Evolutionary conservation across 2,888 invertebrate species (phyloP).

Genomic region (Lepidocyrtinus sp.): DNA sequence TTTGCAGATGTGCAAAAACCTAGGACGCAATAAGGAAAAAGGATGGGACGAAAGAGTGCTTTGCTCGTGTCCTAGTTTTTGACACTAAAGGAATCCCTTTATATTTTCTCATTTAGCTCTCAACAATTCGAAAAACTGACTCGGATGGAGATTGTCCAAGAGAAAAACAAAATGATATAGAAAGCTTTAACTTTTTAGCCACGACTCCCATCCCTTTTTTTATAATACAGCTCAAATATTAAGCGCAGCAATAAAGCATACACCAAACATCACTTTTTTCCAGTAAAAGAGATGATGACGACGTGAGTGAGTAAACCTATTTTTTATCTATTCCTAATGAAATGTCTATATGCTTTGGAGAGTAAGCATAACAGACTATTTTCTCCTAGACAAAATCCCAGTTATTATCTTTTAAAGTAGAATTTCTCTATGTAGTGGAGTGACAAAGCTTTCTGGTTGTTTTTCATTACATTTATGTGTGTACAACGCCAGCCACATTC

Average conservation of each 20-base stretch:
- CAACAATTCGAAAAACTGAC: not conserved
- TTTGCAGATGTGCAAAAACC: conserved; percentile 4
- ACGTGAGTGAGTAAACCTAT: conserved; percentile 34
- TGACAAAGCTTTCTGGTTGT: not conserved
- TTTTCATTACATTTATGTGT: not conserved
- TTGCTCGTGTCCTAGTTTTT: conserved; percentile 52
- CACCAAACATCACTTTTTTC: conserved; percentile 16
- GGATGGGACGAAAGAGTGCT: not conserved
- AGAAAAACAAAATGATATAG: not conserved
- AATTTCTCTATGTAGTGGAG: not conserved
- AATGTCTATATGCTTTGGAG: conserved; percentile 28
- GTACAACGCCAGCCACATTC: not conserved
- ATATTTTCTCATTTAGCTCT: conserved; percentile 20
- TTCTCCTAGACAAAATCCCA: not conserved
- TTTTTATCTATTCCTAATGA: conserved; percentile 51
- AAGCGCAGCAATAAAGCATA: conserved; percentile 50
- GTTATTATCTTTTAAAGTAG: not conserved
- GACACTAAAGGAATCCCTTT: conserved; percentile 45
- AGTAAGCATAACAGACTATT: not conserved
- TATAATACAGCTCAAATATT: conserved; percentile 25
- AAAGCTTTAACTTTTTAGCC: conserved; percentile 2
- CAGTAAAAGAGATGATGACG: not conserved
- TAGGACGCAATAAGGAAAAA: not conserved
- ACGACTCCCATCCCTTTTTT: not conserved
- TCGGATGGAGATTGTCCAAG: not conserved